These are phyloP conservation scores for Eupristina koningsbergeri DNA, from an alignment of 1,140 invertebrate genomes.

Conservation along the genomic window DNA sequence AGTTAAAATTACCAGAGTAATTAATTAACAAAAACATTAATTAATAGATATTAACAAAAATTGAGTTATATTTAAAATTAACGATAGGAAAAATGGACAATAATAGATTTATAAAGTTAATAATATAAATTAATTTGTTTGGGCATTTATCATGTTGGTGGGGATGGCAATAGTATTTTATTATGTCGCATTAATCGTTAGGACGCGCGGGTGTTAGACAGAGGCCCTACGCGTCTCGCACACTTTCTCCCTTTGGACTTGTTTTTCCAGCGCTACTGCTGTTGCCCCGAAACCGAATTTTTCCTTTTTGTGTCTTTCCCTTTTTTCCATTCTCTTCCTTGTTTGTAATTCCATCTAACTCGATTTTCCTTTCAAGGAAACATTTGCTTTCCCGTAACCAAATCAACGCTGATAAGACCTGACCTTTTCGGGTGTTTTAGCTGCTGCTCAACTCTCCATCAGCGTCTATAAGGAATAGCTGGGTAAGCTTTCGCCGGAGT, in stretches of 20 bases:
- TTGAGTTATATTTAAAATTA: neutral
- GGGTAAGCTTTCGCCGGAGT: neutral
- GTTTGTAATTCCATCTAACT: neutral
- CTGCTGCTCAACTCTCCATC: neutral
- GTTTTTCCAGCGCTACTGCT: neutral
- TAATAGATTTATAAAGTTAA: neutral
- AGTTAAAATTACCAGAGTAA: no score
- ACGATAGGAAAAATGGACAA: neutral
- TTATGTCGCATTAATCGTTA: neutral
- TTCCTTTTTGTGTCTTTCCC: no score
- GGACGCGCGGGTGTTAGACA: neutral
- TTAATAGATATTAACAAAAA: neutral
- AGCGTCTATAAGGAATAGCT: neutral
- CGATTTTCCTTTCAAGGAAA: neutral
- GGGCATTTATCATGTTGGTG: neutral
- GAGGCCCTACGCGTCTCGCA: neutral
- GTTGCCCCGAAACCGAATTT: neutral
- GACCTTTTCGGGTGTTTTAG: neutral
- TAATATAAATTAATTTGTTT: conserved; percentile 4
- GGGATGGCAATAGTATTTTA: neutral
- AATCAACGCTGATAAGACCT: neutral
- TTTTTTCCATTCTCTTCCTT: no score
- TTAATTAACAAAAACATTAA: no score
- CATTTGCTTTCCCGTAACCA: neutral
- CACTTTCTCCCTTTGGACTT: neutral